Percentiles rank a stretch among this genome's conserved stretches.
Conservation (phyloP, 2,113 vertebrate genomes). For the Anser brachyrhynchus region DNA sequence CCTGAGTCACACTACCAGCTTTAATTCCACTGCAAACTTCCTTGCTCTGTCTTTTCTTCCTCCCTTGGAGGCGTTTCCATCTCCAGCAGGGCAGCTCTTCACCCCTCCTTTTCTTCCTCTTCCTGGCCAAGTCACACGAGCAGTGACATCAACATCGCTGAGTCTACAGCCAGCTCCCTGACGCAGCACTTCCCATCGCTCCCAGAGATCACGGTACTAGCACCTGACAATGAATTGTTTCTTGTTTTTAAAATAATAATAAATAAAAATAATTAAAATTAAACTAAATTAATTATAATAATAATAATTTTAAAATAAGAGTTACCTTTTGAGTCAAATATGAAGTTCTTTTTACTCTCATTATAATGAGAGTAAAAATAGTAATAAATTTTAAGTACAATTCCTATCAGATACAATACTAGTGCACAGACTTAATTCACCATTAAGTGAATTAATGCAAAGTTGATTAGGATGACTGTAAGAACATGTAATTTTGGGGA, state of each 20-base stretch:
- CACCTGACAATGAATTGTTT: neutral
- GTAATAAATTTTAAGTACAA: neutral
- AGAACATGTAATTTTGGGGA: neutral
- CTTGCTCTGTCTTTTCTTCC: neutral
- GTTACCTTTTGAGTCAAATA: neutral
- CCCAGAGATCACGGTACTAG: neutral
- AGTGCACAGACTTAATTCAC: neutral
- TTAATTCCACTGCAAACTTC: neutral
- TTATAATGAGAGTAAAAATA: neutral
- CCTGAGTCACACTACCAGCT: neutral
- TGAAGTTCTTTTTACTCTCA: neutral
- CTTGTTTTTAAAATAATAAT: neutral
- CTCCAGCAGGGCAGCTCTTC: neutral
- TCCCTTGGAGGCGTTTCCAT: neutral
- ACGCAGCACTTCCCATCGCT: neutral
- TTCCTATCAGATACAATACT: neutral
- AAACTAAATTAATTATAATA: no score
- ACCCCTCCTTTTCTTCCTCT: neutral
- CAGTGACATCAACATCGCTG: neutral
- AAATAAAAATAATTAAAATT: no score
- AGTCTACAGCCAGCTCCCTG: neutral
- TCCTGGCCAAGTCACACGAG: neutral
- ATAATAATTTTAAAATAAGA: neutral
- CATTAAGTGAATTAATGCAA: neutral
- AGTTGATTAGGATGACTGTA: neutral